Conservation (phyloP, 2,113 vertebrate genomes). For the Lasiurus borealis region DNA sequence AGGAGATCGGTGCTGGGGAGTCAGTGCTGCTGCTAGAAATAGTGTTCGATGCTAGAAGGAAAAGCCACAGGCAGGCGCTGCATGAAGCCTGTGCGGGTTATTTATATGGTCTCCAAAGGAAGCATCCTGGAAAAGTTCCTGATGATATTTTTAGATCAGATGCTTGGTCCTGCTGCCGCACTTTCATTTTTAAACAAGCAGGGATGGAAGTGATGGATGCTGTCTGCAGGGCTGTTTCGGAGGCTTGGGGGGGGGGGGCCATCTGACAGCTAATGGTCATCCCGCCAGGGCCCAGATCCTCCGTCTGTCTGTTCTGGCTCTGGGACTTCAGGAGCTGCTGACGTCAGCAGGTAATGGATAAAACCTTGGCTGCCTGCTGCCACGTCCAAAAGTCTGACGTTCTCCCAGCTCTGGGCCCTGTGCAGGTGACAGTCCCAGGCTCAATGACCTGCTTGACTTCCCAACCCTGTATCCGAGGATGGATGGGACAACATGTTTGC, state of each 20-base stretch:
- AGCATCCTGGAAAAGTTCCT: slow-evolving; percentile 43
- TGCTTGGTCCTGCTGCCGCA: slow-evolving; percentile 32
- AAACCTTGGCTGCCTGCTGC: not conserved
- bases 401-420: not conserved
- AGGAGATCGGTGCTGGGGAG: not conserved
- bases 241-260: not conserved
- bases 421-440: not conserved
- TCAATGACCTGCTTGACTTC: not conserved
- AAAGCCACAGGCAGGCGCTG: not conserved
- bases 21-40: not conserved
- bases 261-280: slow-evolving; percentile 39
- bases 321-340: slow-evolving; percentile 42
- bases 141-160: slow-evolving; percentile 63
- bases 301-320: slow-evolving; percentile 21
- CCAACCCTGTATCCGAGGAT: not conserved
- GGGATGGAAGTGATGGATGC: slow-evolving; percentile 19
- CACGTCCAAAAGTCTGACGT: not conserved
- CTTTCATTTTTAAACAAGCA: slow-evolving; percentile 70
- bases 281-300: not conserved
- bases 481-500: not conserved
- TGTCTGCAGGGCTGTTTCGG: slow-evolving; percentile 37
- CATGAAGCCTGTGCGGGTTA: not conserved
- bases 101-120: slow-evolving; percentile 70
- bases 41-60: not conserved
- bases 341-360: not conserved